Evolutionary conservation across 2,113 vertebrate genomes (phyloP).

Genomic region (Ailuropoda melanoleuca): DNA sequence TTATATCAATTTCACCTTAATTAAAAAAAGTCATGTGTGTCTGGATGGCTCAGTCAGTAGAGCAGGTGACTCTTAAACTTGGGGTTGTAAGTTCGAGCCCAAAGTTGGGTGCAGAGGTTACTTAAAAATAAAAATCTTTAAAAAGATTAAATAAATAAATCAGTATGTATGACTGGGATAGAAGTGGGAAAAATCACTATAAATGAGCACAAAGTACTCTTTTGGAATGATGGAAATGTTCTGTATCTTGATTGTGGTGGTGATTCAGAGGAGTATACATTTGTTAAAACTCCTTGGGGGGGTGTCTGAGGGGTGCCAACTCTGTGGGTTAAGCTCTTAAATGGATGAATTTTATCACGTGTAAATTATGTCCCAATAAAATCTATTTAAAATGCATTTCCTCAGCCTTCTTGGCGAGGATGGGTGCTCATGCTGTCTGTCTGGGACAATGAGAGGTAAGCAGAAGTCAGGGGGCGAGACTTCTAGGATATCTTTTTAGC

Average conservation of each 20-base stretch:
- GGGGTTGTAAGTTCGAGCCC: background rate
- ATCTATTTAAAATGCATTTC: background rate
- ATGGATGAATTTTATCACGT: background rate
- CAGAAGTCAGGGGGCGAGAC: background rate
- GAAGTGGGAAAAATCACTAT: background rate
- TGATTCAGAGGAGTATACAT: background rate
- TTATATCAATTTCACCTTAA: background rate
- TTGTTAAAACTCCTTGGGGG: background rate
- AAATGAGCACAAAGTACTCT: background rate
- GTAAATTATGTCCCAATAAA: background rate
- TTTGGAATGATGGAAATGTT: background rate
- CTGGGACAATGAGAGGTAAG: background rate
- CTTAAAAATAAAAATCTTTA: background rate
- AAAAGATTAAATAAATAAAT: background rate
- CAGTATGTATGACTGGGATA: background rate
- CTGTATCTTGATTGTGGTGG: background rate
- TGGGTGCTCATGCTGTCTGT: background rate
- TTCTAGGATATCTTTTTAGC: background rate
- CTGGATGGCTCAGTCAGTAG: background rate
- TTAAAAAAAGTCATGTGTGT: background rate
- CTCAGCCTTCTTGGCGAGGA: background rate
- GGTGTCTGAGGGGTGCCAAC: background rate
- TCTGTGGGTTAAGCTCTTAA: background rate
- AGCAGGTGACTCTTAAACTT: background rate
- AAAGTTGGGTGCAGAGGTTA: background rate